Conservation (phyloP, 2,888 invertebrate genomes). For the Thalpophila matura region DNA sequence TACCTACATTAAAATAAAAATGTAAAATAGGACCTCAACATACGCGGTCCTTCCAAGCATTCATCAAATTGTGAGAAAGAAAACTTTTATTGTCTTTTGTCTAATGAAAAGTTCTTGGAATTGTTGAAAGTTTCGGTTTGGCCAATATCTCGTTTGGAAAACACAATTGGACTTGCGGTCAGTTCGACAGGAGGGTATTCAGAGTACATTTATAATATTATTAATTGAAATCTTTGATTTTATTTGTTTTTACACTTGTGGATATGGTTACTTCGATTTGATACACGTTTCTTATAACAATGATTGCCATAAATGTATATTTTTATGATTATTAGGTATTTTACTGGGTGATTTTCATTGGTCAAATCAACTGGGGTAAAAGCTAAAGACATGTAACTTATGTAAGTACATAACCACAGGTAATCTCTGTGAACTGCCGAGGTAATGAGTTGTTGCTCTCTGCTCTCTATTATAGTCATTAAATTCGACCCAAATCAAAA, state of each 20-base stretch:
- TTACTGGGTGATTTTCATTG: background rate
- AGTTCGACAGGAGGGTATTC: slow-evolving; percentile 48
- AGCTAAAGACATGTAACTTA: background rate
- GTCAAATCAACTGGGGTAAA: no score
- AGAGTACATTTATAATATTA: slow-evolving; percentile 2
- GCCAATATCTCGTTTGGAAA: slow-evolving; percentile 64
- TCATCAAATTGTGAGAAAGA: slow-evolving; percentile 54
- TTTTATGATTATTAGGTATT: background rate
- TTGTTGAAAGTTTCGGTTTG: slow-evolving; percentile 61
- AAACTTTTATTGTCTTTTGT: slow-evolving; percentile 60
- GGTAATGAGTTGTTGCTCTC: slow-evolving; percentile 11
- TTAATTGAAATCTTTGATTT: slow-evolving; percentile 12
- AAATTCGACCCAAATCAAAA: slow-evolving; percentile 28
- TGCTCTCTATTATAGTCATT: slow-evolving; percentile 19
- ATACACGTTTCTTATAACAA: background rate
- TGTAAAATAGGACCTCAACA: slow-evolving; percentile 17
- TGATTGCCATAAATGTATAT: background rate
- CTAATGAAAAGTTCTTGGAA: slow-evolving; percentile 54
- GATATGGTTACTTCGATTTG: background rate
- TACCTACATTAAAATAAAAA: slow-evolving; percentile 6
- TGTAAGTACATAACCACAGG: no score
- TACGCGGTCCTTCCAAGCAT: slow-evolving; percentile 32
- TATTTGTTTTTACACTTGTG: background rate
- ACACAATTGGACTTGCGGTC: slow-evolving; percentile 73
- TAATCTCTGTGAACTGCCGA: background rate